Evolutionary conservation across 1,140 invertebrate species (phyloP), one percentile per base, ranked within the genome.

Genomic region (Drosophila kohkoa): DNA sequence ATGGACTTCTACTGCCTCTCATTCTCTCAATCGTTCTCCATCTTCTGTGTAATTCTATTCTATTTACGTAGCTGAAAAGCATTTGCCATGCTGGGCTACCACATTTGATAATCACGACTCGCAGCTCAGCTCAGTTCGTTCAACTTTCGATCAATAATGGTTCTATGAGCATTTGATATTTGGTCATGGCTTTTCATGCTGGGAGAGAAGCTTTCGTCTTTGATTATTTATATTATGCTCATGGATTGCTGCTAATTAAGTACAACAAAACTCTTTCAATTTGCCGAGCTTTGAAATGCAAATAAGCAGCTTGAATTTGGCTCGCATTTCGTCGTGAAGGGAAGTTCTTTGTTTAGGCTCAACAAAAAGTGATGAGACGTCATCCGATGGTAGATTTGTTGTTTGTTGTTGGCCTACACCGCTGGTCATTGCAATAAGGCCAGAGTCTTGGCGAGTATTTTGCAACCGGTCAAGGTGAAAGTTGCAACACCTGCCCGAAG

Each of bases 401-500:
- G 11, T 30, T 51, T 28, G 48, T 28, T 49, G 48, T 52, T 64
- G 78, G 82, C 78, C 43, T 52, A 73, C 66, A 63, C 57, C 59
- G 45, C 51, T 41, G 55, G 55, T 41, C 57, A 59, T 35, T 72
- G 60, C 64, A 65, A 55, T 68, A 49, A n/a, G 30, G 30, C 28
- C 63, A 65, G 16, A 59, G 35, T 13, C 15, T 51, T 46, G 60
- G 43, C 73, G 57, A 66, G 64, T 54, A 60, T 75, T 80, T 46
- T 66, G 63, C 82, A 83, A 79, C 81, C 75, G 78, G 85, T 89
- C 85, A 88, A 88, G 85, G 85, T 88, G 85, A 88, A 88, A 88
- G 85, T 81, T 89, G 77, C 66, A 76, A 78, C 82, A 88, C 82
- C 82, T 86, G 82, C 82, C 43, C 58, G 45, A 46, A 65, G 57